Percentiles rank a stretch among this genome's conserved stretches.
Conservation (phyloP, 2,113 vertebrate species). For the Scytalopus superciliaris region DNA sequence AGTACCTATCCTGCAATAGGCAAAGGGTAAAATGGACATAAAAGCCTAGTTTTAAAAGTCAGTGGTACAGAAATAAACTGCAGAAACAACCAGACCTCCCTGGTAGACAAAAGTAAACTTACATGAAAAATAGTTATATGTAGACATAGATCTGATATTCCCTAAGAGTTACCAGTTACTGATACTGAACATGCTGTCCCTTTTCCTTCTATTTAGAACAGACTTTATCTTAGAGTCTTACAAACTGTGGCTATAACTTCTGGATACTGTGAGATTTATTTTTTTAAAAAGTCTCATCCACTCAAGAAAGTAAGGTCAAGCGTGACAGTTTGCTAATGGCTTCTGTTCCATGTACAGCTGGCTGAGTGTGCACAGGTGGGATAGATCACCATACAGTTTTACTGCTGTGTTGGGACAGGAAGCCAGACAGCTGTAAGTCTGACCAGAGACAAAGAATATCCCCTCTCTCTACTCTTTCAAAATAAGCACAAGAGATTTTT, state of each 20-base stretch:
- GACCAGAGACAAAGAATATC: neutral
- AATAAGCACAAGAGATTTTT: neutral
- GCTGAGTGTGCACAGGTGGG: neutral
- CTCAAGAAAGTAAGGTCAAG: neutral
- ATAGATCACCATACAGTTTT: neutral
- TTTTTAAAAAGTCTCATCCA: neutral
- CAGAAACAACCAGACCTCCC: neutral
- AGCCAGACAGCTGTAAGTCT: neutral
- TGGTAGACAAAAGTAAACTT: neutral
- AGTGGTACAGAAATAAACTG: neutral
- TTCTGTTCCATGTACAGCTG: fast-evolving
- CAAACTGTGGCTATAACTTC: neutral
- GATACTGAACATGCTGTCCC: neutral
- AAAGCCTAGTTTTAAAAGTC: neutral
- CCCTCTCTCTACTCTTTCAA: neutral
- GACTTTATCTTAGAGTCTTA: neutral
- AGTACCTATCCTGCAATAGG: neutral
- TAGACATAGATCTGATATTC: neutral
- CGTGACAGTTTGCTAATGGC: neutral
- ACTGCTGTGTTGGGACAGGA: neutral
- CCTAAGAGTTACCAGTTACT: neutral
- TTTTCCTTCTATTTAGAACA: neutral
- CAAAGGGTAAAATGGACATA: neutral
- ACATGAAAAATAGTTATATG: neutral
- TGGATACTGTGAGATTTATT: neutral